Percentiles rank a stretch among this genome's conserved stretches.
These are phyloP conservation scores for Danaus plexippus DNA, from an alignment of 1,140 invertebrate species.

Conservation along the genomic window DNA sequence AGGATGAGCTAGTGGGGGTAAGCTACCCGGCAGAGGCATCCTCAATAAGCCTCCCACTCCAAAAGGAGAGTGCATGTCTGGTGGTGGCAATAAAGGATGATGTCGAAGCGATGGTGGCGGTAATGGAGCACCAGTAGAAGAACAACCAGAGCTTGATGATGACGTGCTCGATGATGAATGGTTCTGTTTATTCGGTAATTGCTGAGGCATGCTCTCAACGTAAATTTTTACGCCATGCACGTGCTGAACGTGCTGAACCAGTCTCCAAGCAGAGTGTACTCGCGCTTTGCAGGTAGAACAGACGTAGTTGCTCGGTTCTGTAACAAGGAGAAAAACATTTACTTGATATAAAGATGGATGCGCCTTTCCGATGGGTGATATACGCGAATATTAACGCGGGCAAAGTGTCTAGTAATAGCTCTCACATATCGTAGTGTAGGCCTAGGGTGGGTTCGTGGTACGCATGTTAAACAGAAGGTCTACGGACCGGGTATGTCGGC, in stretches of 20 bases:
- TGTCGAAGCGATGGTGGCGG: constrained; percentile 75
- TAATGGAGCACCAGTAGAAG: constrained; percentile 73
- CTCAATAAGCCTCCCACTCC: constrained; percentile 77
- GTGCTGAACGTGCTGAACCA: constrained; percentile 95
- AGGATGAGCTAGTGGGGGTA: constrained; percentile 74
- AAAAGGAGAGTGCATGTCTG: constrained; percentile 78
- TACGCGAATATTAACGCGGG: constrained; percentile 67
- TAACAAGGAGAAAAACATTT: constrained; percentile 71
- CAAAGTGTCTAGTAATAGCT: constrained; percentile 71
- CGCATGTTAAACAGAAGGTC: constrained; percentile 63
- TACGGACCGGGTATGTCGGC: constrained; percentile 47
- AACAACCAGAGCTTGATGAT: constrained; percentile 73
- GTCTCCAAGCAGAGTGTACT: constrained; percentile 91
- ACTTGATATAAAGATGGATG: constrained; percentile 32
- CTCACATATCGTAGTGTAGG: constrained; percentile 69
- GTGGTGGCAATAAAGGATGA: constrained; percentile 76
- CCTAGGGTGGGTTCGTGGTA: constrained; percentile 56
- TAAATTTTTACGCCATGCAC: constrained; percentile 95
- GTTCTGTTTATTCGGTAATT: constrained; percentile 60
- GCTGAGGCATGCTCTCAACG: constrained; percentile 76
- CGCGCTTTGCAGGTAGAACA: constrained; percentile 95
- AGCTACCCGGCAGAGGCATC: constrained; percentile 75
- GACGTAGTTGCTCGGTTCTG: constrained; percentile 95
- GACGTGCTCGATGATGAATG: constrained; percentile 72
- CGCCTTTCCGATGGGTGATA: constrained; percentile 52